These are phyloP conservation scores for Clivina fossor DNA, from an alignment of 2,888 invertebrate species.

Conservation along the genomic window DNA sequence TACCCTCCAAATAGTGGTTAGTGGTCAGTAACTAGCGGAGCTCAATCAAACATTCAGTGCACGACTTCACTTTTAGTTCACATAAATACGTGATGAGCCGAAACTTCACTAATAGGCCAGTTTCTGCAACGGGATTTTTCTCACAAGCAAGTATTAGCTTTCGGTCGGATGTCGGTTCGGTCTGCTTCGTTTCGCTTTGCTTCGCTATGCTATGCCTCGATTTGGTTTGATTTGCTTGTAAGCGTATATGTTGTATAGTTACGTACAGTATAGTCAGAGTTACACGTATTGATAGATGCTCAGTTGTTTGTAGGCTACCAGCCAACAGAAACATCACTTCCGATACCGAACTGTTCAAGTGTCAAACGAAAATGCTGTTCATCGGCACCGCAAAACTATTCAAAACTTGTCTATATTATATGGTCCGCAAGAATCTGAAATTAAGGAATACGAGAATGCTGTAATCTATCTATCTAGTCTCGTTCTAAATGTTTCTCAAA, in stretches of 20 bases:
- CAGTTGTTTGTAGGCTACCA: too few relatives aligned
- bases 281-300: too few relatives aligned
- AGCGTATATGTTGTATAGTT: too few relatives aligned
- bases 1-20: too few relatives aligned
- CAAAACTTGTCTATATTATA: conserved; percentile 2
- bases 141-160: conserved; percentile 18
- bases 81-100: conserved; percentile 21
- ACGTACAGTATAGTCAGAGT: too few relatives aligned
- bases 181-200: too few relatives aligned
- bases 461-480: conserved; percentile 15
- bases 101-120: conserved; percentile 21
- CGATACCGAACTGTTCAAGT: conserved; percentile 23
- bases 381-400: conserved; percentile 6
- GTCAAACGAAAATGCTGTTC: conserved; percentile 23
- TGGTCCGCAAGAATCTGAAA: conserved; percentile 6
- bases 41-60: conserved; percentile 15
- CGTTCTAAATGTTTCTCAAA: too few relatives aligned
- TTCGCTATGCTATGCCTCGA: too few relatives aligned
- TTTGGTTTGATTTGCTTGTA: too few relatives aligned
- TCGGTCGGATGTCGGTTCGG: too few relatives aligned
- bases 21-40: too few relatives aligned
- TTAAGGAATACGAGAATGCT: conserved; percentile 12
- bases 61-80: conserved; percentile 21
- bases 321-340: conserved; percentile 19
- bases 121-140: conserved; percentile 16